Conservation (phyloP, 2,113 vertebrate genomes). For the Andinoacara biseriatus region DNA sequence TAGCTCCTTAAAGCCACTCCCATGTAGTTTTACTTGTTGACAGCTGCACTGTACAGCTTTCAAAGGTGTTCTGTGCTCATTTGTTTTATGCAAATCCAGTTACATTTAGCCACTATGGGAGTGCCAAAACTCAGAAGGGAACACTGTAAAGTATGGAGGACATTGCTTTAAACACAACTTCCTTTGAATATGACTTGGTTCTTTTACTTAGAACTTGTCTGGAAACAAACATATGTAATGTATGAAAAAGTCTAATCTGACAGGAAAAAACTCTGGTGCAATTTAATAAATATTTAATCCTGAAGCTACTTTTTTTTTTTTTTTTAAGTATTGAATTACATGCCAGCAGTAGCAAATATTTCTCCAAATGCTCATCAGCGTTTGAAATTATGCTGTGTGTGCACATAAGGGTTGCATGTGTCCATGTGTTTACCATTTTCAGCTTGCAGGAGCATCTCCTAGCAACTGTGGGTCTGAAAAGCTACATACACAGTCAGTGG, state of each 20-base stretch:
- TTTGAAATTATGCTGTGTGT: constrained; percentile 41
- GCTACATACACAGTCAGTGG: constrained; percentile 64
- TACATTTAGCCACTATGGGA: background rate
- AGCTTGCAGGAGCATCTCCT: constrained; percentile 68
- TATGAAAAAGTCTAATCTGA: background rate
- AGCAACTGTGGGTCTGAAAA: constrained; percentile 71
- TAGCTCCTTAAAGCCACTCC: constrained; percentile 5
- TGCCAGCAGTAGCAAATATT: constrained; percentile 2
- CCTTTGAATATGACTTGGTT: constrained; percentile 16
- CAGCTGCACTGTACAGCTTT: constrained; percentile 1
- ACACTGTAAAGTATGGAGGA: constrained; percentile 5
- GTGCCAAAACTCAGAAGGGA: background rate
- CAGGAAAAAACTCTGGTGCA: background rate
- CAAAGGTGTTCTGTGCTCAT: constrained; percentile 6
- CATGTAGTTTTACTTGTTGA: constrained; percentile 13
- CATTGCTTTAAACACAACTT: constrained; percentile 10
- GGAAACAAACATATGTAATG: background rate
- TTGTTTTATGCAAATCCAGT: constrained; percentile 34
- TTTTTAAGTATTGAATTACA: background rate
- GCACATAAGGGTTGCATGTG: constrained; percentile 57
- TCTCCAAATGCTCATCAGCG: constrained; percentile 36
- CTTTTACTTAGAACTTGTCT: background rate
- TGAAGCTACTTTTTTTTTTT: background rate
- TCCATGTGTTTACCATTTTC: constrained; percentile 61
- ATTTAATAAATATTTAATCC: background rate